Evolutionary conservation across 2,797 vertebrate species (phyloP), one percentile per base, ranked within the genome.

Genomic region (Pelochelys cantorii): DNA sequence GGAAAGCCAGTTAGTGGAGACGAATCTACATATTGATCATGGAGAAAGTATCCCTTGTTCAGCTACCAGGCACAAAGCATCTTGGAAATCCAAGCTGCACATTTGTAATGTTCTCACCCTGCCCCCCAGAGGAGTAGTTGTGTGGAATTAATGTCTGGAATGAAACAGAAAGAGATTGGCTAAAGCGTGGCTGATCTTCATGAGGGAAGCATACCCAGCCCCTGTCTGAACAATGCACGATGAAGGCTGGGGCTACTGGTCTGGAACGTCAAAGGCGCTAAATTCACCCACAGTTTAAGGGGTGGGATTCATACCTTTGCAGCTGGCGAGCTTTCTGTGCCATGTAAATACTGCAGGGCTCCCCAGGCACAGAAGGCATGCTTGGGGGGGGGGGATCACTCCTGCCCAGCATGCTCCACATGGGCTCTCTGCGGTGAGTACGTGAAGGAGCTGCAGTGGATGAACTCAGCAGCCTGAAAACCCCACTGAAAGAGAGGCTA

Each of bases 1-100:
- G 94, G 95, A 95, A 98, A 97, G 93, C 97, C 97, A 97, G 96
- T 98, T 97, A 98, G 92, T 93, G 18, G 75, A 90, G 81, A 14
- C 52, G 81, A 85, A 97, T 98, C 97, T 97, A 93, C 96, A 98
- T 97, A 97, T 96, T 96, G 98, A 96, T 96, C 60, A 48, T 94
- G 84, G 86, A 95, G 90, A 93, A 90, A 96, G 83, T 34, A 12
- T 90, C 88, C 88, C 93, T 93, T 83, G 88, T 97, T 96, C 92
- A 87, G 80, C 53, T 52, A 13, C 93, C 83, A 88, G 78, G 90
- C 60, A 85, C 94, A 88, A 62, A 94, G 85, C 37, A 37, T 52
- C 83, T 86, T 42, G 60, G 65, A 42, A 27, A 81, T 34, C 42
- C 79, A 87, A 74, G 79, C 37, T 59, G 62, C 25, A 29, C 60